Evolutionary conservation across 2,888 invertebrate species (phyloP).

Genomic region (Ectemnius continuus): DNA sequence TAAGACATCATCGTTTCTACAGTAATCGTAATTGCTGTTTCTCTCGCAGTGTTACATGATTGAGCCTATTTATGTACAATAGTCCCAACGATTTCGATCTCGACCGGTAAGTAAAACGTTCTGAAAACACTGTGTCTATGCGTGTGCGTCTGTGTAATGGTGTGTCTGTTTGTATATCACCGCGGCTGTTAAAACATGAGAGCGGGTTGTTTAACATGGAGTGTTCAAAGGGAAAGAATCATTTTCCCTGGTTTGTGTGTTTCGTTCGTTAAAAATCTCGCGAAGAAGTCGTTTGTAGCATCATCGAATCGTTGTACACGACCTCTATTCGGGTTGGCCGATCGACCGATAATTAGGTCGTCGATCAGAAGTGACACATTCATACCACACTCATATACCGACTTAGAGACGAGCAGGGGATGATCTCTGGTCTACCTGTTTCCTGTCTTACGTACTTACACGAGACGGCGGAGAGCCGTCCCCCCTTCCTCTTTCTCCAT

Average conservation of each 20-base stretch:
- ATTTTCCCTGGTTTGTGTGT: conserved; percentile 2
- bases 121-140: conserved; percentile 24
- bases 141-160: too few species aligned
- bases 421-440: too few species aligned
- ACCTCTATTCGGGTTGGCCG: conserved; percentile 31
- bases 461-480: too few species aligned
- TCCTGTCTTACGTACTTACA: too few species aligned
- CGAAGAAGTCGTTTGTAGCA: conserved; percentile 41
- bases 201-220: conserved; percentile 7
- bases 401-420: not conserved
- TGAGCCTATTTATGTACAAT: conserved; percentile 70
- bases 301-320: conserved; percentile 46
- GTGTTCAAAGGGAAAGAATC: conserved; percentile 17
- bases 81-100: conserved; percentile 60
- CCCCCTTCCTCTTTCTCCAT: too few species aligned
- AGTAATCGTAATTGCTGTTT: conserved; percentile 71
- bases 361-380: not conserved
- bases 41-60: conserved; percentile 65
- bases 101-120: conserved; percentile 38
- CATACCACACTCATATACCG: conserved; percentile 4
- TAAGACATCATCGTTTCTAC: conserved; percentile 75
- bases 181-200: conserved; percentile 29
- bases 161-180: too few species aligned
- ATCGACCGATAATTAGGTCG: conserved; percentile 10
- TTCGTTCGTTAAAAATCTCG: conserved; percentile 37